phyloP scores from a whole-genome alignment of 2,113 vertebrate species.

The Ceyx melanurus region DNA sequence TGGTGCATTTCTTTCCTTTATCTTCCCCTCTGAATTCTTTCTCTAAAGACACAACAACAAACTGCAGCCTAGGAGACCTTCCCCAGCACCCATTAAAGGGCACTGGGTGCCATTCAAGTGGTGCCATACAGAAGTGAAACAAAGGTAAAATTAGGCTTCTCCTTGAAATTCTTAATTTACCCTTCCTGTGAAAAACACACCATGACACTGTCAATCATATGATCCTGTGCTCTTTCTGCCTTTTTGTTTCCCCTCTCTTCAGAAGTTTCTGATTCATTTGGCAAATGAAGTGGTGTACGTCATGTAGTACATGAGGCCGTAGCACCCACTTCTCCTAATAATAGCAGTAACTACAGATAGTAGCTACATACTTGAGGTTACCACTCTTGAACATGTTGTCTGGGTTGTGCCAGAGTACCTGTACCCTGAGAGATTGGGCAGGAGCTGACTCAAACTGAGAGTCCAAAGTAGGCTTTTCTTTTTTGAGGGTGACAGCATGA shows the following conservation, averaged over 20 bases:
- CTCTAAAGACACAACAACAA: not conserved
- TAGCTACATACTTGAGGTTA: not conserved
- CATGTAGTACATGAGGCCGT: not conserved
- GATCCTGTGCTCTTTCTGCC: not conserved
- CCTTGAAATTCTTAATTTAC: constrained; percentile 36
- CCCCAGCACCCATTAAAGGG: not conserved
- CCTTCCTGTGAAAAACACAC: not conserved
- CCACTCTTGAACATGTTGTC: not conserved
- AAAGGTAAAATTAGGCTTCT: constrained; percentile 35
- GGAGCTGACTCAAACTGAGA: not conserved
- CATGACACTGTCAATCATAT: not conserved
- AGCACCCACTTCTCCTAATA: not conserved
- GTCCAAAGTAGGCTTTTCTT: not conserved
- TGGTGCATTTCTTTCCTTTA: not conserved
- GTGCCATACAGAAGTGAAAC: constrained; percentile 39
- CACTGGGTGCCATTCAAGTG: not conserved
- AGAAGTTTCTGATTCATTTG: constrained; percentile 39
- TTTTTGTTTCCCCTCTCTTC: constrained; percentile 33
- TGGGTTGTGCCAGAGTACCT: not conserved
- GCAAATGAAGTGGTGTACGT: not conserved
- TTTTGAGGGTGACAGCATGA: not conserved
- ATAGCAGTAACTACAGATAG: not conserved
- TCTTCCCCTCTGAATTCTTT: not conserved
- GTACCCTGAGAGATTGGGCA: not conserved
- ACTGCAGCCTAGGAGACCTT: not conserved